Evolutionary conservation across 1,140 invertebrate genomes (phyloP).

Genomic region (Zaprionus gabonicus): DNA sequence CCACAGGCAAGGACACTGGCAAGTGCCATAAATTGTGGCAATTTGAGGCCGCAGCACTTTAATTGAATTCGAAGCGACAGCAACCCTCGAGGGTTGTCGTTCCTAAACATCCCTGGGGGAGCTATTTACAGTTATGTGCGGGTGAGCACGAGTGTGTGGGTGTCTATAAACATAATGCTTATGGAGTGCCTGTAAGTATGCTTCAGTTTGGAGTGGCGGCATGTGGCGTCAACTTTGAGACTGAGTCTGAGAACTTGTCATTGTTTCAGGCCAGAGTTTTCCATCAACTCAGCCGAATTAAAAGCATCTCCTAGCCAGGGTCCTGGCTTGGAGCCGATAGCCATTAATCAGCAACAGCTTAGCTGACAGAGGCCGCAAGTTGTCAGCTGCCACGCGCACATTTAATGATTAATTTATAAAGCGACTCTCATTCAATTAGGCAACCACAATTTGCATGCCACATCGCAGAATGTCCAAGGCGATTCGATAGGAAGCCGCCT

Average conservation of each 20-base stretch:
- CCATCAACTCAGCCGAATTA: conserved; percentile 62
- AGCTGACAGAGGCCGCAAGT: conserved; percentile 53
- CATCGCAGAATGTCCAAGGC: conserved; percentile 9
- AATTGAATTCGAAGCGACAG: conserved; percentile 77
- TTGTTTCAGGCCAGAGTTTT: conserved; percentile 58
- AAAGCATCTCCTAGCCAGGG: conserved; percentile 31
- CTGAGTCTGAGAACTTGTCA: conserved; percentile 25
- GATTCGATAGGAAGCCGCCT: neutral
- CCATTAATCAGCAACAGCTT: conserved; percentile 69
- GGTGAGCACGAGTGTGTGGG: conserved; percentile 37
- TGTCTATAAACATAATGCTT: conserved; percentile 79
- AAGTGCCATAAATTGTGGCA: conserved; percentile 83
- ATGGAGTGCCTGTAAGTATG: conserved; percentile 69
- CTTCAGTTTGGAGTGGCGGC: conserved; percentile 58
- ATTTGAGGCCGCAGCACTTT: conserved; percentile 80
- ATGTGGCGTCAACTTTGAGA: conserved; percentile 39
- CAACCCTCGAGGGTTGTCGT: conserved; percentile 66
- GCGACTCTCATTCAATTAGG: conserved; percentile 70
- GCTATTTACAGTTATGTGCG: conserved; percentile 75
- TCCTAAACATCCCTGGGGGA: conserved; percentile 84
- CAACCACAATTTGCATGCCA: conserved; percentile 66
- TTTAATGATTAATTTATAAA: conserved; percentile 77
- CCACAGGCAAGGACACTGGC: conserved; percentile 41
- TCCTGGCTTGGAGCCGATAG: conserved; percentile 11
- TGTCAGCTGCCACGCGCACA: conserved; percentile 68